These are phyloP conservation scores for Colletes latitarsis DNA, from an alignment of 1,140 invertebrate species.

Conservation along the genomic window DNA sequence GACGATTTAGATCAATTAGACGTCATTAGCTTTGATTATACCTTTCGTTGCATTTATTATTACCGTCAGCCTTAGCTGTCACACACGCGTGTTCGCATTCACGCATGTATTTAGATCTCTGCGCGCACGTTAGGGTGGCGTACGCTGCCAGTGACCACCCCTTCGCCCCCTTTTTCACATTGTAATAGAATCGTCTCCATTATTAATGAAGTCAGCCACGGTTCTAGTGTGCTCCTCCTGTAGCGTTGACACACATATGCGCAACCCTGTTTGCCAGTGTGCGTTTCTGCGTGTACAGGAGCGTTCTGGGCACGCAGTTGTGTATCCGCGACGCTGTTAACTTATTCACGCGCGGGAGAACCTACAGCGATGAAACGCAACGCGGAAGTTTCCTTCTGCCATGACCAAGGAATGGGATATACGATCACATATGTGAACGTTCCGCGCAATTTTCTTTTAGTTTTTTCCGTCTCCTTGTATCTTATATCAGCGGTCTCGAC, in stretches of 20 bases:
- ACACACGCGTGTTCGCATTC: conserved; percentile 6
- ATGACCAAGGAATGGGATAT: conserved; percentile 18
- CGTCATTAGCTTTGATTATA: too few relatives aligned
- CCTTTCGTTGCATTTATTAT: too few relatives aligned
- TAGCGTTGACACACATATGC: background rate
- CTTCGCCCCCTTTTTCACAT: conserved; percentile 48
- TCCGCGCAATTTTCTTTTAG: background rate
- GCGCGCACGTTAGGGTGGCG: conserved; percentile 40
- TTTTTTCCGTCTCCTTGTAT: too few relatives aligned
- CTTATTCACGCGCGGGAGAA: conserved; percentile 61
- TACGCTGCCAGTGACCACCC: conserved; percentile 13
- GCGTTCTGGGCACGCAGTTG: conserved; percentile 49
- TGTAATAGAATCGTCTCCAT: conserved; percentile 69
- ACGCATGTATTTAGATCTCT: conserved; percentile 28
- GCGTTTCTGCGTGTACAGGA: conserved; percentile 34
- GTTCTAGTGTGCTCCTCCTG: conserved; percentile 22
- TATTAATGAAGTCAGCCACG: conserved; percentile 64
- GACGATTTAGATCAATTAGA: too few relatives aligned
- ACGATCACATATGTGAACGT: background rate
- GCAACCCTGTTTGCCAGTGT: background rate
- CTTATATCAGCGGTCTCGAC: background rate
- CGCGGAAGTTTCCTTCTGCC: conserved; percentile 47
- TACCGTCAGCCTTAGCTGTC: background rate
- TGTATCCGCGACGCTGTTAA: conserved; percentile 48
- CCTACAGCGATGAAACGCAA: conserved; percentile 49